These are phyloP conservation scores for Eustalomyia histrio DNA, from an alignment of 2,888 invertebrate species.

Conservation along the genomic window DNA sequence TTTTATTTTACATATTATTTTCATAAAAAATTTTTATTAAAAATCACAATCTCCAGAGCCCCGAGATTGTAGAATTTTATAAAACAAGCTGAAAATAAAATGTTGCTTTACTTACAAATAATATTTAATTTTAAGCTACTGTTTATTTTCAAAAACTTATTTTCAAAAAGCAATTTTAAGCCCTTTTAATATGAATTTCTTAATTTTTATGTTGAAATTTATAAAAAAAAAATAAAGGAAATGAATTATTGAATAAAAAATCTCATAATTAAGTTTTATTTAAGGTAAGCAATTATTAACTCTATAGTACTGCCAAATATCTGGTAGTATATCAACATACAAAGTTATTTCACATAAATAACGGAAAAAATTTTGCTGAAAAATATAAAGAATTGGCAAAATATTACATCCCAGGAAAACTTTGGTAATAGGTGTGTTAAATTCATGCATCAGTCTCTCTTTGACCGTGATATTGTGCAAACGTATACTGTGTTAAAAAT, in stretches of 20 bases:
- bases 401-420: no score
- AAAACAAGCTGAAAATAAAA: not conserved
- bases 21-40: slow-evolving; percentile 6
- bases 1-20: not conserved
- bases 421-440: no score
- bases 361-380: no score
- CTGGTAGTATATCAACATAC: no score
- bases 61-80: slow-evolving; percentile 56
- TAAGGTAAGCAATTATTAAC: no score
- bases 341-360: no score
- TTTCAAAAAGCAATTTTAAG: slow-evolving; percentile 18
- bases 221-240: slow-evolving; percentile 40
- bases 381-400: no score
- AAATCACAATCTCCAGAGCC: slow-evolving; percentile 61
- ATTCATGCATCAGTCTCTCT: no score
- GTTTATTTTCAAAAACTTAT: slow-evolving; percentile 17
- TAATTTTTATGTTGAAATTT: slow-evolving; percentile 42
- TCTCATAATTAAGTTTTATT: no score
- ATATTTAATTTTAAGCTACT: not conserved
- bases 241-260: not conserved
- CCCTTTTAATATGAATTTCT: slow-evolving; percentile 24
- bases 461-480: no score
- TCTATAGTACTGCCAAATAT: no score
- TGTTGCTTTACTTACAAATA: not conserved
- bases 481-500: no score